These are phyloP conservation scores for Zaprionus tsacasi DNA, from an alignment of 1,140 invertebrate genomes.

Conservation along the genomic window DNA sequence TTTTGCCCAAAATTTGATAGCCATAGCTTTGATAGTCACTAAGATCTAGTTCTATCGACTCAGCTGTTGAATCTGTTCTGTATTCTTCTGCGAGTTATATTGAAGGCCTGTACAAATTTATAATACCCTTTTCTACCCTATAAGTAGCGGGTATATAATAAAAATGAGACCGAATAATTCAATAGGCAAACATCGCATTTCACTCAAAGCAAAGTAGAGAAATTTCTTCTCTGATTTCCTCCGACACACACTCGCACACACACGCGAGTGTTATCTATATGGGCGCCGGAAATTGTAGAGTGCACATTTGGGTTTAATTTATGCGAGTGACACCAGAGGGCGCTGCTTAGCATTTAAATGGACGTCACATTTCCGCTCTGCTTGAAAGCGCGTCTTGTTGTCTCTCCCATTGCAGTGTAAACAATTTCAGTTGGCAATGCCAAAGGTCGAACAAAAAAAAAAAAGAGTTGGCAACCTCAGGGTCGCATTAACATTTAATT, in stretches of 20 bases:
- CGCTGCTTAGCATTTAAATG: slow-evolving; percentile 77
- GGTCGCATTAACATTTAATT: slow-evolving; percentile 76
- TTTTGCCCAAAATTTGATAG: no score
- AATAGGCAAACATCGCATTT: slow-evolving; percentile 18
- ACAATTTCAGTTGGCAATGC: slow-evolving; percentile 6
- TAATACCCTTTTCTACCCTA: no score
- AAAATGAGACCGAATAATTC: slow-evolving; percentile 2
- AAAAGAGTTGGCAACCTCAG: slow-evolving; percentile 55
- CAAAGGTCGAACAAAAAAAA: no score
- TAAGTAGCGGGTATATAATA: no score
- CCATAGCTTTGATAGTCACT: no score
- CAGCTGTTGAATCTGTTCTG: no score
- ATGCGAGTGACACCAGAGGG: slow-evolving; percentile 64
- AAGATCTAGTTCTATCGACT: no score
- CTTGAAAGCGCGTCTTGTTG: slow-evolving; percentile 35
- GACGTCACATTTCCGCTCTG: slow-evolving; percentile 69
- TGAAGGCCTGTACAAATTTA: no score
- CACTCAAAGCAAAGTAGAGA: slow-evolving; percentile 3
- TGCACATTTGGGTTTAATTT: slow-evolving; percentile 68
- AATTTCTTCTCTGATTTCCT: slow-evolving; percentile 27
- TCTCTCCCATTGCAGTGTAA: slow-evolving; percentile 36
- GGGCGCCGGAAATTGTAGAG: slow-evolving; percentile 71
- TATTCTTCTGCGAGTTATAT: no score
- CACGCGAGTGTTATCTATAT: slow-evolving; percentile 57
- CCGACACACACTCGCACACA: slow-evolving; percentile 19